Evolutionary conservation across 1,140 invertebrate genomes (phyloP).

Genomic region (Steinernema khuongi): DNA sequence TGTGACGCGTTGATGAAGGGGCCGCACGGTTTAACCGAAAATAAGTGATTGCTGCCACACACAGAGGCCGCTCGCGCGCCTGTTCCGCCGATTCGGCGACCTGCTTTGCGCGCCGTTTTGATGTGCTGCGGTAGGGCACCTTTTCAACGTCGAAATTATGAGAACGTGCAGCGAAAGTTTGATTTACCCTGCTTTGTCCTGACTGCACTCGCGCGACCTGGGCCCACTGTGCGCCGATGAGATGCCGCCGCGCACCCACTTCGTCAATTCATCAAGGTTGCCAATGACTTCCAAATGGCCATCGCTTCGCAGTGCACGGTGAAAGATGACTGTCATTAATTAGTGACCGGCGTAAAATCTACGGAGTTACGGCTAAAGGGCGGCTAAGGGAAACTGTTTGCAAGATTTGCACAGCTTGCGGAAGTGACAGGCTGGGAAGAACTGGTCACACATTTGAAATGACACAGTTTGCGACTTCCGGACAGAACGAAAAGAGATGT

Average conservation of each 20-base stretch:
- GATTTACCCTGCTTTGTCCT: constrained; percentile 12
- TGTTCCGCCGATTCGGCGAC: not conserved
- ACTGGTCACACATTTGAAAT: not conserved
- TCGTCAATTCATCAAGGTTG: constrained; percentile 13
- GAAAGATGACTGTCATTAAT: not conserved
- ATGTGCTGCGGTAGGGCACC: no score
- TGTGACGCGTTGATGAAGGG: no score
- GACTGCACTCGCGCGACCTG: not conserved
- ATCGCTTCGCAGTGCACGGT: not conserved
- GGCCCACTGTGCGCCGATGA: not conserved
- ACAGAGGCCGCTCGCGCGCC: not conserved
- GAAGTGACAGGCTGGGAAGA: no score
- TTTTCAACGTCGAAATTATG: constrained; percentile 1
- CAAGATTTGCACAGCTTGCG: not conserved
- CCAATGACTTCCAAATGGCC: constrained; percentile 1
- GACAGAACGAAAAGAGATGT: no score
- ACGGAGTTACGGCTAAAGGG: not conserved
- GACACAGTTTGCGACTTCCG: not conserved
- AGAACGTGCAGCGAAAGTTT: not conserved
- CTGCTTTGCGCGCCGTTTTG: not conserved
- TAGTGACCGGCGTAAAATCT: no score
- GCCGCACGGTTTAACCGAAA: not conserved
- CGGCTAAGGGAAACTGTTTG: not conserved
- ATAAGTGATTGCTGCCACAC: not conserved
- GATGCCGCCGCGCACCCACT: not conserved